Base-by-base conservation (phyloP, 2,888 invertebrate genomes). In the Brenthis daphne region DNA sequence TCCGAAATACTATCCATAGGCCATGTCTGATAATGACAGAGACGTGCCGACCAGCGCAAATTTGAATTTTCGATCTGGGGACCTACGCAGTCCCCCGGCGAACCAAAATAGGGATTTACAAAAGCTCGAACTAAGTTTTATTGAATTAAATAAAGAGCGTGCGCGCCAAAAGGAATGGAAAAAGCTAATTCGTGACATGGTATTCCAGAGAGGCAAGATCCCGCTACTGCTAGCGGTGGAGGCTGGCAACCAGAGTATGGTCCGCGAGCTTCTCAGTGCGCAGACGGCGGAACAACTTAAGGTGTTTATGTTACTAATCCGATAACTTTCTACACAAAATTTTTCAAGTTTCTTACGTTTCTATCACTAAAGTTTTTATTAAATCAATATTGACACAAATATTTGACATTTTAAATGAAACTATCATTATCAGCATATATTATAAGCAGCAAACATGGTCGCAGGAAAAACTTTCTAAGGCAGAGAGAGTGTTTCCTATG, bases 241-340 rank as follows among this genome's bases (percentile, higher is more conserved):
- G 90, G 97, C 97, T 43, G 99, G 99, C 66, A 99, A 99, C 93
- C 96, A 98, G 90, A 97, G 97, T 76, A 98, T 99, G 95, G 97
- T 98, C 85, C 95, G 98, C 76, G 98, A 99, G 89, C 94, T 99
- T 66, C 94, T 99, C 76, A 95, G 96, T 80, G 95, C 96, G 79
- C 96, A 97, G 90, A 96, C 97, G 64, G 95, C 96, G 64, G 97
- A 97, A 81, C 99, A 99, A 92, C 94, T 98, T 57, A 96, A 95
- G 94, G 95, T 95, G 84, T 74, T 47, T 43, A n/a, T 29, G 6
- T 6, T 29, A 29, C 29, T 29, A 4, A 29, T 29, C 29, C 29
- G 29, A 29, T 5, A 29, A 29, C 11, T 43, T 43, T 43, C 37
- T 43, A 43, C 8, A 43, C 11, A 8, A 43, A 11, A 43, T 11